Percentiles rank a stretch among this genome's conserved stretches.
Conservation (phyloP, 2,797 vertebrate genomes). For the Hypotaenidia philippensis region DNA sequence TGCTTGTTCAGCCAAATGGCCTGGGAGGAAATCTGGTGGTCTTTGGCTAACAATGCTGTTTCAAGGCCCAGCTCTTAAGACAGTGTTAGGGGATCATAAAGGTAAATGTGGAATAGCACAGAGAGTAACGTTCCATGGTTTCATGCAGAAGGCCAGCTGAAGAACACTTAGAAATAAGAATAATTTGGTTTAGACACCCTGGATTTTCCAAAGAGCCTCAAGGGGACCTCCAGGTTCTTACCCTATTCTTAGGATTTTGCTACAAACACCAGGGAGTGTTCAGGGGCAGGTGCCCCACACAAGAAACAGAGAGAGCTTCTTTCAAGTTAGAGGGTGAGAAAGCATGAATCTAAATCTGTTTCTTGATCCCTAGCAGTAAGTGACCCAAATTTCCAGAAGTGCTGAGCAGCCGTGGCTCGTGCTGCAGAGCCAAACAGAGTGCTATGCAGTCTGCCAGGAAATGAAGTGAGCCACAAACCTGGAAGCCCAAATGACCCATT, state of each 20-base stretch:
- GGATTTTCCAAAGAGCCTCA: not conserved
- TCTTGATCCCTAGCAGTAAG: not conserved
- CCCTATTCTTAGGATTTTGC: not conserved
- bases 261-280: not conserved
- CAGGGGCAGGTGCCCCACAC: not conserved
- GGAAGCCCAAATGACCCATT: slow-evolving; percentile 19
- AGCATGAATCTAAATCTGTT: not conserved
- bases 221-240: not conserved
- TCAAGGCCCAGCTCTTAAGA: not conserved
- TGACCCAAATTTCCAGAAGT: not conserved
- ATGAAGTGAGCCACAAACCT: slow-evolving; percentile 43
- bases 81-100: not conserved
- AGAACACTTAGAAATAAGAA: not conserved
- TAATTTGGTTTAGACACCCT: not conserved
- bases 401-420: not conserved
- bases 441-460: slow-evolving; percentile 17
- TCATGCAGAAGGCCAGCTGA: not conserved
- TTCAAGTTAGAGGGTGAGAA: not conserved
- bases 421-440: not conserved
- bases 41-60: not conserved
- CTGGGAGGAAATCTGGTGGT: not conserved
- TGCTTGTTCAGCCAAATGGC: not conserved
- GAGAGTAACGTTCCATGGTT: not conserved
- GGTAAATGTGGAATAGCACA: not conserved
- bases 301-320: not conserved